These are phyloP conservation scores for Rhipidura dahli DNA, from an alignment of 2,113 vertebrate genomes.

Conservation along the genomic window DNA sequence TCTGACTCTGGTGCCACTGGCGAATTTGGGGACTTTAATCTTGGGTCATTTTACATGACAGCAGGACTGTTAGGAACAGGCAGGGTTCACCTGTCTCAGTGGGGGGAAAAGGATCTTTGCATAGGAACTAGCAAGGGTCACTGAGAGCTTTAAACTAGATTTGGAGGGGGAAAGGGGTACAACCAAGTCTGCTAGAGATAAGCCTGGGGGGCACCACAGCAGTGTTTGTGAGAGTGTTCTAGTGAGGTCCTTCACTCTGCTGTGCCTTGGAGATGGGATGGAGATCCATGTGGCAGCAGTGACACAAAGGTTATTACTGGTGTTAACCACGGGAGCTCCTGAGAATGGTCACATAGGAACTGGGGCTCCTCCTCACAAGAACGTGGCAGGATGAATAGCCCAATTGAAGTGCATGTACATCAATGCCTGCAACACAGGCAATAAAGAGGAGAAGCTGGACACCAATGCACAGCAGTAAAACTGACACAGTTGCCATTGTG, in stretches of 20 bases:
- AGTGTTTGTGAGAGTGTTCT: background rate
- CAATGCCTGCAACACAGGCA: background rate
- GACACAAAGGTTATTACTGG: background rate
- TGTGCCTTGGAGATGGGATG: background rate
- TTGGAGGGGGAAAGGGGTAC: background rate
- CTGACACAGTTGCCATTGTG: background rate
- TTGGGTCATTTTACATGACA: background rate
- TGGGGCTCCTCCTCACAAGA: background rate
- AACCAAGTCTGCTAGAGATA: background rate
- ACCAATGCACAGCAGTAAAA: background rate
- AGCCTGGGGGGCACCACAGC: background rate
- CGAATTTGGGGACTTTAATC: background rate
- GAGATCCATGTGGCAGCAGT: background rate
- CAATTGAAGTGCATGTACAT: background rate
- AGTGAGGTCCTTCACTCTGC: background rate
- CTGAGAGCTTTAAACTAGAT: background rate
- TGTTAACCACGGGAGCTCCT: background rate
- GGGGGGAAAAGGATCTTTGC: background rate
- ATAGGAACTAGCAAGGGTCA: background rate
- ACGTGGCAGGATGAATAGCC: background rate
- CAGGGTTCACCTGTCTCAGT: background rate
- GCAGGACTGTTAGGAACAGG: background rate
- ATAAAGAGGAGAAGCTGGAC: background rate
- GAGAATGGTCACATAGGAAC: fast-evolving
- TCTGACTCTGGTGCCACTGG: too few relatives aligned